Conservation (phyloP, 2,797 vertebrate species). For the Crocodylus rhombifer region DNA sequence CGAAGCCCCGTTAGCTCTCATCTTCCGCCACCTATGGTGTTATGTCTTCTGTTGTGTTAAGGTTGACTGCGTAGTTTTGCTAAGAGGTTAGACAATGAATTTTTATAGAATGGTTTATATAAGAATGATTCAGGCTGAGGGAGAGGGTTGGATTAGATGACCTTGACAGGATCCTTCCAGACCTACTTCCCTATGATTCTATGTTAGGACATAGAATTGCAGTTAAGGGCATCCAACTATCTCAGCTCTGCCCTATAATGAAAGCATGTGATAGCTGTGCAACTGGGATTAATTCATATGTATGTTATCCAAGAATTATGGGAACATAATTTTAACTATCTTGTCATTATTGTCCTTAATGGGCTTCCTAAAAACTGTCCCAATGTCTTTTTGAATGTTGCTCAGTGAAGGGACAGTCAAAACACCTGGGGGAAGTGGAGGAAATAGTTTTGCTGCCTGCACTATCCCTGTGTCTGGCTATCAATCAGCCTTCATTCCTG, state of each 20-base stretch:
- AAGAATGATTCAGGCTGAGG: too few species aligned
- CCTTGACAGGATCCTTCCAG: too few species aligned
- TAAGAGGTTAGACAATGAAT: too few species aligned
- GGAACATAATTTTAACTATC: too few species aligned
- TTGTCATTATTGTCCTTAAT: neutral
- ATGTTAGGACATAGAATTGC: neutral
- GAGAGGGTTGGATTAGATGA: too few species aligned
- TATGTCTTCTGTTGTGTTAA: too few species aligned
- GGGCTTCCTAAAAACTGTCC: neutral
- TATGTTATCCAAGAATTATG: too few species aligned
- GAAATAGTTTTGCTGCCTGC: neutral
- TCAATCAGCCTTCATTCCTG: slow-evolving; percentile 4
- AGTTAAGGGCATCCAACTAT: neutral
- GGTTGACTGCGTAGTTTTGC: too few species aligned
- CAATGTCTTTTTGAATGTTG: neutral
- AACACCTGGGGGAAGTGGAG: fast-evolving
- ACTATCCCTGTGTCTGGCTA: neutral
- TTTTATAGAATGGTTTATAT: too few species aligned
- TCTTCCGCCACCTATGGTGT: too few species aligned
- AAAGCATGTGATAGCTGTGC: neutral
- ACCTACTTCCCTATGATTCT: too few species aligned
- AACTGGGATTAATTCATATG: neutral
- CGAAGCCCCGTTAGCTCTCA: too few species aligned
- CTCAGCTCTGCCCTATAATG: neutral
- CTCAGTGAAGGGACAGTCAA: neutral